Conservation (phyloP, 2,888 invertebrate species). For the Augochlorella aurata region DNA sequence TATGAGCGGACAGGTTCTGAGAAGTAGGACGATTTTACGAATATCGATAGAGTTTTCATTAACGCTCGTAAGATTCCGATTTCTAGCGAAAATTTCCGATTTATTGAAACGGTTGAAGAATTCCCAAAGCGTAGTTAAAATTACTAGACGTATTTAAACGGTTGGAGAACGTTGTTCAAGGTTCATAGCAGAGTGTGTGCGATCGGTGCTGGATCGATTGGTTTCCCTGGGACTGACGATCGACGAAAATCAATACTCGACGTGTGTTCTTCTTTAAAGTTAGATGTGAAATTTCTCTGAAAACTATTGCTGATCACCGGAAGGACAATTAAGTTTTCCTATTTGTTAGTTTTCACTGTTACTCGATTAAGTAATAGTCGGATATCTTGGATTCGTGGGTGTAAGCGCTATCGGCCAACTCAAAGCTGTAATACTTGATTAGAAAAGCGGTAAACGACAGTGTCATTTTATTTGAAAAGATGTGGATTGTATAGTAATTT, state of each 20-base stretch:
- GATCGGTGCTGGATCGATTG: neutral
- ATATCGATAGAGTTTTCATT: neutral
- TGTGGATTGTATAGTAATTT: neutral
- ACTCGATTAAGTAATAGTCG: neutral
- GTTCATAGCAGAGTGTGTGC: neutral
- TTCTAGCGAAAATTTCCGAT: neutral
- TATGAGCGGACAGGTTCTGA: neutral
- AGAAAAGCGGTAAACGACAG: neutral
- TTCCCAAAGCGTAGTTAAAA: neutral
- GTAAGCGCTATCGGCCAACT: neutral
- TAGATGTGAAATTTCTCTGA: neutral
- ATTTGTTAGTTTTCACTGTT: neutral
- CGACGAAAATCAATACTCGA: neutral
- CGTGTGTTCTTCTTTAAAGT: neutral
- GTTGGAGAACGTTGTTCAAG: neutral
- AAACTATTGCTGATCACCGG: neutral
- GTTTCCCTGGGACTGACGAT: neutral
- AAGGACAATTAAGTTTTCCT: conserved; percentile 17
- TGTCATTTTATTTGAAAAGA: neutral
- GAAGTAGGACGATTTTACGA: neutral
- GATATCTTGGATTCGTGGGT: neutral
- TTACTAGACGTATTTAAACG: neutral
- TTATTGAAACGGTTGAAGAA: neutral
- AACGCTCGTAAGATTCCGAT: neutral
- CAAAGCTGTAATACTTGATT: neutral